Evolutionary conservation across 2,797 vertebrate species (phyloP), one percentile per base, ranked within the genome.

Genomic region (Sebastes minor): DNA sequence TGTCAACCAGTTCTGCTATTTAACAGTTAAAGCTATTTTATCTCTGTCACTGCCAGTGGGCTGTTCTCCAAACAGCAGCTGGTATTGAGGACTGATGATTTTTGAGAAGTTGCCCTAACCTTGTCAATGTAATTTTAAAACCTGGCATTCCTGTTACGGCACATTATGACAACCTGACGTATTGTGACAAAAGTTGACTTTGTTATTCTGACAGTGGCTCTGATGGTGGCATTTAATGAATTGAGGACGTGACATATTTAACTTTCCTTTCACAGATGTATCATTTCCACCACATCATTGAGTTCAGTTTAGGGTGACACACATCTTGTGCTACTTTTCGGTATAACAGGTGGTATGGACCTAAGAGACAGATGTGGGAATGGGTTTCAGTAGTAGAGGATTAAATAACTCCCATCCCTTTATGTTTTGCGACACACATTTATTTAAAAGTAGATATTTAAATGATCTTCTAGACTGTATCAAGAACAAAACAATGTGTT

Each of bases 71-170:
- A 71, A 52, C 52, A 18, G 14, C 32, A 73, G 56, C 52, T 30
- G 49, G 70, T 85, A 32, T 78, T 80, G 61, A 68, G 69, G 74
- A 78, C 30, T 57, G 56, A 71, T 72, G 35, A 12, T 55, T 86
- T 78, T 83, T 86, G 75, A 82, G 63, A 83, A 71, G 64, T 66
- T 64, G 63, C 42, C 27, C 46, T 70, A 80, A 88, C 76, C 71
- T 76, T 89, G 82, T 84, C 84, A 83, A 3, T 78, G 64, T 65
- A 55, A 75, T 81, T 83, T 82, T 66, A 70, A 83, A 81, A 79
- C 28, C 32, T 83, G 77, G 35, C 66, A 81, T 49, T 52, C 12
- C 8, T 77, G 52, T 80, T 68, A 66, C 56, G 61, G 25, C 66
- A 72, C 28, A 71, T 77, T 62, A 62, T 82, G 86, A 88, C 81